Base-by-base conservation (phyloP, 2,113 vertebrate species). In the Strigops habroptila region DNA sequence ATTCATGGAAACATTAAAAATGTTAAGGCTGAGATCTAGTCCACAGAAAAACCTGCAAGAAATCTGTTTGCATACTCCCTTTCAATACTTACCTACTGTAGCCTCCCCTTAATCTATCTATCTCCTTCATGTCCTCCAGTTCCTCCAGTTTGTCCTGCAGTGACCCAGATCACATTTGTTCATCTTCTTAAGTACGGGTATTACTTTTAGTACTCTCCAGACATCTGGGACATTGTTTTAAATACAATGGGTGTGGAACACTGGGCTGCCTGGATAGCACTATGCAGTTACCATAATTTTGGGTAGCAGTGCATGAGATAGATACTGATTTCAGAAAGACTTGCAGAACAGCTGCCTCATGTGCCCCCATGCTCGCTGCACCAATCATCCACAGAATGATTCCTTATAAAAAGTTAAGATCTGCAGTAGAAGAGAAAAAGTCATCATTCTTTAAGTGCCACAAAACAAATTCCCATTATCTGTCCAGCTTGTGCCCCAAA, bases 201-300 rank as follows among this genome's bases (percentile, higher is more conserved):
- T 39, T 57, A n/a, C 27, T 63, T 64, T 82, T 48, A 55, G 15
- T 73, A 43, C 16, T 63, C 67, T 68, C 28, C 27, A 71, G 33
- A 63, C 25, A 28, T 25, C 9, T 43, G 18, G 9, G 9, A 75
- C 27, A 62, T 55, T 0, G 0, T 14, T 77, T 22, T 83, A 12
- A 31, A 86, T n/a, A 17, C 8, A 68, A 22, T 18, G 27, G 43
- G 28, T n/a, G 10, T 74, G 30, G 31, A 70, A 86, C 41, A n/a
- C 16, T 2, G 4, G 10, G 12, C 15, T 60, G 18, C 25, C 7
- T 33, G 37, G 9, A 11, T 37, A 77, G 22, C n/a, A 33, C 27
- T 53, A 28, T 10, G 17, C 35, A 43, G 30, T 62, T 39, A 21
- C 55, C 73, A 7, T 62, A 18, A 41, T 79, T 92, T 41, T 64